phyloP scores from a whole-genome alignment of 2,888 invertebrate species.

The Rapana venosa region DNA sequence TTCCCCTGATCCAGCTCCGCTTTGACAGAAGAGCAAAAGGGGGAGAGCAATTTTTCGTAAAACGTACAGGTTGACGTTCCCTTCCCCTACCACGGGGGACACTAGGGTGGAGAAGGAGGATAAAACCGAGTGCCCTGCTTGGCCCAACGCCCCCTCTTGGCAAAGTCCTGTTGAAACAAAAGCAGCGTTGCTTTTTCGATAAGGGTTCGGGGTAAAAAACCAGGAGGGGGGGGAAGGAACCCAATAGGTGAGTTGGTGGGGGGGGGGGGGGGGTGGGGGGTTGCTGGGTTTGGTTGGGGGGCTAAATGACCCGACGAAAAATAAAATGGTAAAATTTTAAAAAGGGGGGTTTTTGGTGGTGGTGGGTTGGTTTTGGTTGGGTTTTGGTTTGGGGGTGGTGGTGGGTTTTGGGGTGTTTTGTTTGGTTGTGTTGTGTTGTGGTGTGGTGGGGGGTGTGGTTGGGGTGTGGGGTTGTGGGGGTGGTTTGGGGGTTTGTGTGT shows the following conservation, averaged over 20 bases:
- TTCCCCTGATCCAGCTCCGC: constrained; percentile 58
- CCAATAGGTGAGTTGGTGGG: neutral
- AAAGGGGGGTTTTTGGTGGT: neutral
- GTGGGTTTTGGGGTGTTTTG: no score
- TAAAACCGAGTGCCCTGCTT: neutral
- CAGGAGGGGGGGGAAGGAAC: neutral
- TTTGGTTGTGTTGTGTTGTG: no score
- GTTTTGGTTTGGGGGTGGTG: no score
- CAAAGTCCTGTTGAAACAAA: neutral
- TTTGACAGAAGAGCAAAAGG: constrained; percentile 47
- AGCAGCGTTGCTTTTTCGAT: neutral
- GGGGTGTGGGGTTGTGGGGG: no score
- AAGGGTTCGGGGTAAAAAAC: neutral
- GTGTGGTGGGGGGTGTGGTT: no score
- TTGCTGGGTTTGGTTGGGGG: no score
- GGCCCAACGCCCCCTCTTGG: neutral
- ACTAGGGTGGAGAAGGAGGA: neutral
- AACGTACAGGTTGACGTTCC: constrained; percentile 50
- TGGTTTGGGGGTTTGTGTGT: no score
- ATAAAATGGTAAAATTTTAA: neutral
- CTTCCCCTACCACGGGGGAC: neutral
- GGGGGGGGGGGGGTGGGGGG: neutral
- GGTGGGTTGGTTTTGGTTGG: no score
- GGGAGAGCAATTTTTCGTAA: constrained; percentile 52
- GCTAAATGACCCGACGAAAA: no score